Conservation (phyloP, 1,140 invertebrate species). For the Bombus sibiricus region DNA sequence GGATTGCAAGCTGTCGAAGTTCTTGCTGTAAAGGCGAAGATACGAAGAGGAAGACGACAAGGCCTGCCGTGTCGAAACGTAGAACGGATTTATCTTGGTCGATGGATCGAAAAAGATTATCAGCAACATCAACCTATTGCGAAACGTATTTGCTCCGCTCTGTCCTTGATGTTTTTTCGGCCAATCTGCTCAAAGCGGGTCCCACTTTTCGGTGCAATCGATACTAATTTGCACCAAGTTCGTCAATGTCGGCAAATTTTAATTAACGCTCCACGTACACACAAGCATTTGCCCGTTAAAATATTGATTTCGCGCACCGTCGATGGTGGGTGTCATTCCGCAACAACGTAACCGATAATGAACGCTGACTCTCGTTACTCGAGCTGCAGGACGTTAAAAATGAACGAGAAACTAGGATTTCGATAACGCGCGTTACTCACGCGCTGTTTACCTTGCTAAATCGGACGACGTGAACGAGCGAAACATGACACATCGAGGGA, state of each 20-base stretch:
- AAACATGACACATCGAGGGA: background rate
- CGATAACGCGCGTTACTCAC: background rate
- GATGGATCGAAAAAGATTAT: background rate
- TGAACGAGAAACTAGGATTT: background rate
- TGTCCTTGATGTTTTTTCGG: background rate
- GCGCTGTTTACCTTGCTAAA: background rate
- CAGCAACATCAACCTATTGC: background rate
- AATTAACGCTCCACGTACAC: slow-evolving; percentile 32
- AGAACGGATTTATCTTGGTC: background rate
- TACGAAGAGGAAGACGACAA: background rate
- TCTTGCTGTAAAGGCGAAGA: slow-evolving; percentile 62
- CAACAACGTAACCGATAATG: slow-evolving; percentile 28
- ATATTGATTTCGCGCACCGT: background rate
- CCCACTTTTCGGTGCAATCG: slow-evolving; percentile 34
- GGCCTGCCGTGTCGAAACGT: background rate
- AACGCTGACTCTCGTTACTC: slow-evolving; percentile 6
- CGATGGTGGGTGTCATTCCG: slow-evolving; percentile 1
- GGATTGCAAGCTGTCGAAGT: slow-evolving; percentile 74
- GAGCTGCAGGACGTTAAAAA: too few relatives aligned
- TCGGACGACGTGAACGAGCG: background rate
- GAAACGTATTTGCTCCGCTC: background rate
- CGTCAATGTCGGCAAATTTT: slow-evolving; percentile 44
- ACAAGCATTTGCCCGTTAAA: background rate
- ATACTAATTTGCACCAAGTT: slow-evolving; percentile 61
- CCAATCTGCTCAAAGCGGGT: background rate